Percentiles rank a stretch among this genome's conserved stretches.
These are phyloP conservation scores for Cercopithecus hamlyni DNA, from an alignment of 2,797 vertebrate genomes.

Conservation along the genomic window DNA sequence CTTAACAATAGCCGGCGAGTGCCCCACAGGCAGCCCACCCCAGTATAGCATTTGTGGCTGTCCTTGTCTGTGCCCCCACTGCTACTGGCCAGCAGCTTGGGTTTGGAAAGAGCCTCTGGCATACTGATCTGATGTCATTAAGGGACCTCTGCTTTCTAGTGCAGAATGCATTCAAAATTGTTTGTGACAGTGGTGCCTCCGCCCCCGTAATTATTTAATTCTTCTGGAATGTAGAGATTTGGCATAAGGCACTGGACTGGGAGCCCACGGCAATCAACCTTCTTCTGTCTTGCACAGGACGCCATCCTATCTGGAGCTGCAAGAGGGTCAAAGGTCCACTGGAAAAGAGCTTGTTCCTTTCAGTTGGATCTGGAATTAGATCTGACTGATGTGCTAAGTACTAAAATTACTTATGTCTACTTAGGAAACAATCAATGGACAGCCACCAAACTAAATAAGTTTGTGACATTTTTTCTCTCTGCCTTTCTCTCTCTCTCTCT, in stretches of 20 bases:
- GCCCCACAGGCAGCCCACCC: neutral
- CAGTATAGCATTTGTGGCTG: neutral
- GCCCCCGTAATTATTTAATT: conserved; percentile 78
- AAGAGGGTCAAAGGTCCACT: conserved; percentile 68
- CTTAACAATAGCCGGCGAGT: neutral
- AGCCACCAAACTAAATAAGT: conserved; percentile 60
- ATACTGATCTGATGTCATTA: neutral
- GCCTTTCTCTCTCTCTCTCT: neutral
- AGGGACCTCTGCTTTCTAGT: conserved; percentile 58
- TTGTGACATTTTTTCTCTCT: conserved; percentile 32
- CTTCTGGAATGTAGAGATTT: conserved; percentile 76
- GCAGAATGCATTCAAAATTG: conserved; percentile 20
- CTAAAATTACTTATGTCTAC: conserved; percentile 67
- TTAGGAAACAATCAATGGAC: conserved; percentile 62
- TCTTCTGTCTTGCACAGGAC: conserved; percentile 48
- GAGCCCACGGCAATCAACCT: conserved; percentile 48
- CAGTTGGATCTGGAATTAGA: conserved; percentile 68
- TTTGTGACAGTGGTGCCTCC: conserved; percentile 66
- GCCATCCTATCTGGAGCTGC: conserved; percentile 75
- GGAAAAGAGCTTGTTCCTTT: conserved; percentile 67
- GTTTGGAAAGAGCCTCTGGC: neutral
- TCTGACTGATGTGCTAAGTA: conserved; percentile 61
- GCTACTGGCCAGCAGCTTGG: neutral
- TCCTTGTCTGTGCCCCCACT: neutral
- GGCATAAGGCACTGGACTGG: conserved; percentile 60